These are phyloP conservation scores for Enchytraeus crypticus DNA, from an alignment of 2,888 invertebrate genomes.

Conservation along the genomic window DNA sequence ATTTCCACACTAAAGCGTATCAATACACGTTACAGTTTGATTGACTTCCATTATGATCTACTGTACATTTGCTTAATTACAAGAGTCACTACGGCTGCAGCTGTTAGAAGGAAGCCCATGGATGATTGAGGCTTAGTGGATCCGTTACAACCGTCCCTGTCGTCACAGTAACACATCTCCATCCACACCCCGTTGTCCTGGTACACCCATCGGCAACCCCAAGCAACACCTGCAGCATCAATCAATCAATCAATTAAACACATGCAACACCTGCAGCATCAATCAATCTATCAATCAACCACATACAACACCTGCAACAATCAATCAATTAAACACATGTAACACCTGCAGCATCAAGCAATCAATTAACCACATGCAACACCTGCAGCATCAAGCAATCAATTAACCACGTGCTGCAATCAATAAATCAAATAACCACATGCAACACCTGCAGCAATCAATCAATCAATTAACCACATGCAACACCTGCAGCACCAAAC, in stretches of 20 bases:
- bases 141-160: slow-evolving; percentile 75
- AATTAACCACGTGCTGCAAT: too few species aligned
- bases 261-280: slow-evolving; percentile 80
- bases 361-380: slow-evolving; percentile 93
- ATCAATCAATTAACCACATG: neutral
- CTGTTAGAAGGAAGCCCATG: neutral
- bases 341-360: slow-evolving; percentile 73
- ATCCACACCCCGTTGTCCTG: slow-evolving; percentile 86
- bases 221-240: slow-evolving; percentile 78
- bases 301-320: slow-evolving; percentile 83
- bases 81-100: too few species aligned
- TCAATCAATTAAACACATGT: too few species aligned
- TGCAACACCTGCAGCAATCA: too few species aligned
- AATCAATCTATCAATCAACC: too few species aligned
- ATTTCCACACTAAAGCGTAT: too few species aligned
- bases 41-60: too few species aligned
- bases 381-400: too few species aligned
- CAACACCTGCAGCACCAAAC: neutral
- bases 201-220: slow-evolving; percentile 92
- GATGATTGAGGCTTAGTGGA: slow-evolving; percentile 1
- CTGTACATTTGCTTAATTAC: too few species aligned
- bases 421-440: neutral
- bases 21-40: too few species aligned
- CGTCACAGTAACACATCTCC: slow-evolving; percentile 87
- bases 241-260: too few species aligned